Evolutionary conservation across 2,888 invertebrate species (phyloP).

Genomic region (Orgyia antiqua): DNA sequence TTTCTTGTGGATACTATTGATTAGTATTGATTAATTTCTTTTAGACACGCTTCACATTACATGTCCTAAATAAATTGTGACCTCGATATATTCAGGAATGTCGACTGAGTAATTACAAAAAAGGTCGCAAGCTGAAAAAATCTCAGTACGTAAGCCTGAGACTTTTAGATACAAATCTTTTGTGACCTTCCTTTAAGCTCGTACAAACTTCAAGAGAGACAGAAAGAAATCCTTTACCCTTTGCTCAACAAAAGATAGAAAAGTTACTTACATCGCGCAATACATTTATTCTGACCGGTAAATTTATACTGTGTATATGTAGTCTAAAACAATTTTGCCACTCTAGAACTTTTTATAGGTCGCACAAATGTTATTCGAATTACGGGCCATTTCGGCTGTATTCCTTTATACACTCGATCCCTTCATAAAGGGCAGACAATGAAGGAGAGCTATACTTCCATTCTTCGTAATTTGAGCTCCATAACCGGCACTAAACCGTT

Average conservation of each 20-base stretch:
- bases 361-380: constrained; percentile 67
- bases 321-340: constrained; percentile 46
- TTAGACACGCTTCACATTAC: constrained; percentile 4
- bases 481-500: constrained; percentile 70
- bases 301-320: constrained; percentile 27
- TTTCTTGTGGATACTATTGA: constrained; percentile 22
- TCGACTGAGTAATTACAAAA: constrained; percentile 18
- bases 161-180: constrained; percentile 40
- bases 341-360: constrained; percentile 57
- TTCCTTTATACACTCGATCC: constrained; percentile 62
- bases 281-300: constrained; percentile 27
- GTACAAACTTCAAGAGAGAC: constrained; percentile 34
- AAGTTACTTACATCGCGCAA: constrained; percentile 36
- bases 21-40: constrained; percentile 28
- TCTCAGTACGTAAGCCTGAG: constrained; percentile 14
- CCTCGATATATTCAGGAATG: constrained; percentile 9
- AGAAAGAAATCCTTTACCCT: constrained; percentile 33
- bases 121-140: constrained; percentile 12
- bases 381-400: constrained; percentile 59
- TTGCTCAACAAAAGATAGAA: constrained; percentile 36
- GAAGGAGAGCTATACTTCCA: constrained; percentile 58
- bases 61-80: constrained; percentile 1
- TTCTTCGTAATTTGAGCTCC: constrained; percentile 68
- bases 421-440: constrained; percentile 68
- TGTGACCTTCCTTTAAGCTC: constrained; percentile 34